Percentiles rank a stretch among this genome's conserved stretches.
Conservation (phyloP, 1,140 invertebrate genomes). For the Drosophila nasuta region DNA sequence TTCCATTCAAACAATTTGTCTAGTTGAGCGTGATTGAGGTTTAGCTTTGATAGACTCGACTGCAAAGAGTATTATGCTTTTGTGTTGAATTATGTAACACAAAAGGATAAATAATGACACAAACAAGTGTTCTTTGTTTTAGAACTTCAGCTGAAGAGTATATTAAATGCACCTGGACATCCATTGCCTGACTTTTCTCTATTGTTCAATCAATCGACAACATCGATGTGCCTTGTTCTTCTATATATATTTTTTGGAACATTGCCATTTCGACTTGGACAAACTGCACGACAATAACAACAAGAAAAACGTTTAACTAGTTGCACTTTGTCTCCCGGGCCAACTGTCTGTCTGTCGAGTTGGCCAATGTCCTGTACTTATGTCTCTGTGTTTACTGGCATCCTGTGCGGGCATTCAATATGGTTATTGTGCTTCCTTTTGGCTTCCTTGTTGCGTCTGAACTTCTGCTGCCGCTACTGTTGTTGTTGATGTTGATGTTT, state of each 20-base stretch:
- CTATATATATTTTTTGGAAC: slow-evolving; percentile 19
- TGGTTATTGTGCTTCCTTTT: slow-evolving; percentile 67
- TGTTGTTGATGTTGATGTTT: slow-evolving; percentile 54
- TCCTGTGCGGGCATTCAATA: slow-evolving; percentile 60
- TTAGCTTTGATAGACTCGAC: background rate
- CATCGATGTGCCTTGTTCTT: slow-evolving; percentile 19
- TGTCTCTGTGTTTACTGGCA: slow-evolving; percentile 9
- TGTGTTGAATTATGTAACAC: background rate
- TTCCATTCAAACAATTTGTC: slow-evolving; percentile 68
- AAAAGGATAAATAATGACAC: background rate
- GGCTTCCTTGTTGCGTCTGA: slow-evolving; percentile 19
- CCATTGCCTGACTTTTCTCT: background rate
- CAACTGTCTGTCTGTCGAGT: slow-evolving; percentile 30
- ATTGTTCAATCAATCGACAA: slow-evolving; percentile 30
- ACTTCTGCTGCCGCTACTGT: slow-evolving; percentile 23
- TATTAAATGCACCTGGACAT: background rate
- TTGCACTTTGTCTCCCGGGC: slow-evolving; percentile 51
- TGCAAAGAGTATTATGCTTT: background rate
- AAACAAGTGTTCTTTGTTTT: background rate
- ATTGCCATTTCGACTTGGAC: slow-evolving; percentile 15
- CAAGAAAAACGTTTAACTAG: slow-evolving; percentile 46
- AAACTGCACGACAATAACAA: slow-evolving; percentile 4
- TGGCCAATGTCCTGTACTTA: slow-evolving; percentile 3
- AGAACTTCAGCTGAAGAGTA: background rate
- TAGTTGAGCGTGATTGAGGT: slow-evolving; percentile 56